Conservation (phyloP, 2,888 invertebrate genomes). For the Timandra comae region DNA sequence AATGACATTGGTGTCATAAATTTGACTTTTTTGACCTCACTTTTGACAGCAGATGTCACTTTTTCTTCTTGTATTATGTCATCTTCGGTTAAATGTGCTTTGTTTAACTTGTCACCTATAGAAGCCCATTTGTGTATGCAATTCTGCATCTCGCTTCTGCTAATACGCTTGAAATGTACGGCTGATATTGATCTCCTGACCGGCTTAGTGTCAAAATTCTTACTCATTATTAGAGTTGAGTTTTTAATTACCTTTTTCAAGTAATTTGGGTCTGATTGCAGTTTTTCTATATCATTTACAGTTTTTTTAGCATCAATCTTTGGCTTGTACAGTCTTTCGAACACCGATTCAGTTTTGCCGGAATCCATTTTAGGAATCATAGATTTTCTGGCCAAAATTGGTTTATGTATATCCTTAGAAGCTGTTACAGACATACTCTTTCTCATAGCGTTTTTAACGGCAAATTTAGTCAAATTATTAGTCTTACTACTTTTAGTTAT, state of each 20-base stretch:
- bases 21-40: conserved; percentile 60
- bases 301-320: conserved; percentile 31
- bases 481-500: conserved; percentile 4
- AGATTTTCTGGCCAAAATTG: conserved; percentile 25
- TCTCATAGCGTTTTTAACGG: conserved; percentile 9
- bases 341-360: conserved; percentile 51
- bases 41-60: conserved; percentile 54
- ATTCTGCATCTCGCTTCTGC: conserved; percentile 45
- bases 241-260: conserved; percentile 42
- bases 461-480: background rate
- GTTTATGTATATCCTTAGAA: conserved; percentile 16
- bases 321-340: conserved; percentile 59
- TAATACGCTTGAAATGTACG: conserved; percentile 61
- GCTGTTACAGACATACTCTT: conserved; percentile 27
- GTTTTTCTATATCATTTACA: conserved; percentile 32
- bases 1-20: conserved; percentile 53
- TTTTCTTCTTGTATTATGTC: conserved; percentile 37
- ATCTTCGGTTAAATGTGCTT: conserved; percentile 47
- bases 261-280: conserved; percentile 42
- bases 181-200: conserved; percentile 66
- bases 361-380: conserved; percentile 26
- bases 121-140: conserved; percentile 65
- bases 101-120: conserved; percentile 53
- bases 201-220: conserved; percentile 34
- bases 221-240: conserved; percentile 37